phyloP scores from a whole-genome alignment of 2,888 invertebrate species.

The Anarsia innoxiella region DNA sequence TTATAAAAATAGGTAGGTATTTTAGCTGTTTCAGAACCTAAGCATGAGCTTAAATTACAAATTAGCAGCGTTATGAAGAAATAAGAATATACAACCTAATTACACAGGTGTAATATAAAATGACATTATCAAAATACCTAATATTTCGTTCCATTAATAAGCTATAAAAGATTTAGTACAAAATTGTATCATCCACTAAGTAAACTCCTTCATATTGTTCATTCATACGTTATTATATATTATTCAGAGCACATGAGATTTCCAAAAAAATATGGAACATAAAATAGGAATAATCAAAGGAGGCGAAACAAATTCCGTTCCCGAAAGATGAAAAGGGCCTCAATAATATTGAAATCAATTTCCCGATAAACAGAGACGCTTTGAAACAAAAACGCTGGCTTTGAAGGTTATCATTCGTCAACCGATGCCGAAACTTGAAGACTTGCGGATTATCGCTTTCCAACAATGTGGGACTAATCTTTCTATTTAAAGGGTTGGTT shows the following conservation, averaged over 20 bases:
- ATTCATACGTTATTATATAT: not conserved
- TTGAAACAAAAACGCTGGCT: constrained; percentile 16
- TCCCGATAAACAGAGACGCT: not conserved
- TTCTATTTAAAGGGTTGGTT: too few relatives aligned
- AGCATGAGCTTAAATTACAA: too few relatives aligned
- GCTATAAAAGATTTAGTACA: not conserved
- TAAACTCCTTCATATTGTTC: not conserved
- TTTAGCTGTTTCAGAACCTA: too few relatives aligned
- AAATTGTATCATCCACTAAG: not conserved
- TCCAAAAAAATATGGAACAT: not conserved
- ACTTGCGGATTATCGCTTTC: not conserved
- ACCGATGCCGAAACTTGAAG: not conserved
- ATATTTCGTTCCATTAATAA: not conserved
- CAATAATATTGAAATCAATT: not conserved
- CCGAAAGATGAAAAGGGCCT: not conserved
- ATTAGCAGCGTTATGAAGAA: too few relatives aligned
- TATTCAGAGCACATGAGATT: not conserved
- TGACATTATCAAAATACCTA: not conserved
- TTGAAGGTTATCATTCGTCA: constrained; percentile 26
- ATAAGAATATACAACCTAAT: too few relatives aligned
- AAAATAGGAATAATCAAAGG: not conserved
- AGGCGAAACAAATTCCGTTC: not conserved
- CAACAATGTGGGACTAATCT: not conserved
- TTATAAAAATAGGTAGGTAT: too few relatives aligned
- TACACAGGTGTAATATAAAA: not conserved